Percentiles rank a stretch among this genome's conserved stretches.
Evolutionary conservation across 64 coral and sea anemone species (phyloP).

Genomic region (Pocillopora damicornis): DNA sequence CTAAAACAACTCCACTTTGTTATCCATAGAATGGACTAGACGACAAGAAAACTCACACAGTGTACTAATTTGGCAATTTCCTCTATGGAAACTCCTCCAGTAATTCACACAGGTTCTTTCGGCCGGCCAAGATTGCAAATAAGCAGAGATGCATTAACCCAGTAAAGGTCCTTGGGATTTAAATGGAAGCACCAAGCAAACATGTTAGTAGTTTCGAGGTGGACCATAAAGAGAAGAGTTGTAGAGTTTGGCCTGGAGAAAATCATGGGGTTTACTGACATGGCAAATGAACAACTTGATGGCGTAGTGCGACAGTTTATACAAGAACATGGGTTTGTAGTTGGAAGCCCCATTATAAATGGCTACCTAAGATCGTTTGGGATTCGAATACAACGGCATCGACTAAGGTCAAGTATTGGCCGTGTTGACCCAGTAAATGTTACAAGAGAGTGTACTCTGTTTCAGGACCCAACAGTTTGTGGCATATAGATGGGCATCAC

Average conservation of each 20-base stretch:
- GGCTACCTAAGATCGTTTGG: conserved; percentile 47
- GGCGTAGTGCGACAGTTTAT: conserved; percentile 41
- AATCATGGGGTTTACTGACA: conserved; percentile 38
- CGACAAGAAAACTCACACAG: neutral
- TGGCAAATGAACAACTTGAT: conserved; percentile 35
- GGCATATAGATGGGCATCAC: conserved; percentile 55
- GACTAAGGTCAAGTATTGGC: conserved; percentile 38
- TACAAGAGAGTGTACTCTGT: neutral
- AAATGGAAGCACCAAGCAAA: conserved; percentile 54
- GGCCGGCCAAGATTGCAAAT: conserved; percentile 6
- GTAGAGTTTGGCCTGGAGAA: conserved; percentile 44
- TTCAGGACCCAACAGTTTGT: conserved; percentile 17
- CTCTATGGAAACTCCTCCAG: neutral
- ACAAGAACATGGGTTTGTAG: conserved; percentile 16
- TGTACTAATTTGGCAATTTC: conserved; percentile 9
- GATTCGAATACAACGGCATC: conserved; percentile 34
- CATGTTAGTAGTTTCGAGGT: conserved; percentile 58
- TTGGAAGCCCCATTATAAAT: conserved; percentile 50
- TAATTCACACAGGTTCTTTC: conserved; percentile 9
- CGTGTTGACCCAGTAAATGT: conserved; percentile 56
- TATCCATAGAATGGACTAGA: conserved; percentile 19
- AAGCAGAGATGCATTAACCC: conserved; percentile 7
- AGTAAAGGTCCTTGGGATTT: neutral
- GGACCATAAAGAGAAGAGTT: conserved; percentile 51
- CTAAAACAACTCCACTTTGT: conserved; percentile 17